Percentiles rank a stretch among this genome's conserved stretches.
Conservation (phyloP, 2,113 vertebrate genomes). For the Myrmecobius fasciatus region DNA sequence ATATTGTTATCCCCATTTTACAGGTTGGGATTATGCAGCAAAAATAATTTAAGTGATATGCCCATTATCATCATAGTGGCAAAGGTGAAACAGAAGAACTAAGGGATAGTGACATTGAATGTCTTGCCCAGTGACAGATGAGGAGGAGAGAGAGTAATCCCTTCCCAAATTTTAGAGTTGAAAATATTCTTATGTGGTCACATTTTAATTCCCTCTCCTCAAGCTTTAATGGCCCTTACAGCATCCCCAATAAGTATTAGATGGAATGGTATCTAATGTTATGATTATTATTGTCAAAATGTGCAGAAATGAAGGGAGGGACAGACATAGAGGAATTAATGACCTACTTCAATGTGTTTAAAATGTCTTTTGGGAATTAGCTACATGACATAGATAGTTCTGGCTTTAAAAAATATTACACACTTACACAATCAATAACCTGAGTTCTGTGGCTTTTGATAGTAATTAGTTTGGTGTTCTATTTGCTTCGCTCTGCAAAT, state of each 20-base stretch:
- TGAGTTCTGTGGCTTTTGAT: neutral
- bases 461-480: slow-evolving; percentile 48
- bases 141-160: slow-evolving; percentile 45
- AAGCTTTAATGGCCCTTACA: slow-evolving; percentile 28
- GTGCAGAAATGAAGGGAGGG: slow-evolving; percentile 29
- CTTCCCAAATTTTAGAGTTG: slow-evolving; percentile 12
- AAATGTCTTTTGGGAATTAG: slow-evolving; percentile 57
- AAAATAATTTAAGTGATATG: neutral
- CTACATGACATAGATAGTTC: neutral
- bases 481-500: slow-evolving; percentile 50
- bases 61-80: neutral
- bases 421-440: slow-evolving; percentile 33
- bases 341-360: slow-evolving; percentile 45
- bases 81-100: neutral
- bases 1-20: neutral
- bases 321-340: slow-evolving; percentile 54
- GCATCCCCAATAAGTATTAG: neutral
- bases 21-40: neutral
- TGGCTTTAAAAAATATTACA: slow-evolving; percentile 1
- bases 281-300: slow-evolving; percentile 29
- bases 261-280: slow-evolving; percentile 42
- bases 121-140: neutral
- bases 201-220: slow-evolving; percentile 27
- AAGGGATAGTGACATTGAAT: slow-evolving; percentile 30
- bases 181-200: neutral